Evolutionary conservation across 2,113 vertebrate genomes (phyloP), one percentile per base, ranked within the genome.

Genomic region (Phalacrocorax pelagicus): DNA sequence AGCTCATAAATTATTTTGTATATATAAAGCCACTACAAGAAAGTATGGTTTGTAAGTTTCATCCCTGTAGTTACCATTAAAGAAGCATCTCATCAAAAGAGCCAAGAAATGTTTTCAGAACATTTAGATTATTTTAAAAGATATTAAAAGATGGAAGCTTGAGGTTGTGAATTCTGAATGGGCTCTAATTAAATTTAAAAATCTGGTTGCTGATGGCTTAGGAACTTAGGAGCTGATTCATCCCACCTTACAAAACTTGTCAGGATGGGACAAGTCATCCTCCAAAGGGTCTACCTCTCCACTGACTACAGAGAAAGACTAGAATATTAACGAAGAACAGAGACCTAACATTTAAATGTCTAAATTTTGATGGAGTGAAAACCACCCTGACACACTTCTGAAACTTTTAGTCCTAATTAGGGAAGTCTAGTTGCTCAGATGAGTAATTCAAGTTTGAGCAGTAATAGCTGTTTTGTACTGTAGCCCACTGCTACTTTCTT

Each of bases 401-500:
- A 91, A 79, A 80, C 66, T 88, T 90, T 80, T 83, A 94, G 42
- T 69, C 55, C 54, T 91, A 88, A 91, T 92, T 94, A 95, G 70
- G 83, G 79, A 95, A 89, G 46, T 62, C 1, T 6, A 85, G 49
- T 65, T 90, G 29, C 74, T 90, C 66, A 87, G 74, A 94, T 95
- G 89, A 97, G 67, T 95, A 94, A 94, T 73, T 63, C 14, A 79
- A 88, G 46, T 66, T 86, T 80, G 58, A 95, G 66, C 42, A 94
- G 86, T 90, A 96, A 89, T 59, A 91, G 84, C 52, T 92, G 54
- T 77, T 94, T 82, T 95, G 86, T 92, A 79, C 73, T 59, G 62
- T 72, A 89, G 78, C 89, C 84, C 89, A 73, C 71, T 91, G 84
- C 94, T 97, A 89, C 95, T 95, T 96, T 91, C 89, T 96, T 91